Percentiles rank a stretch among this genome's conserved stretches.
Conservation (phyloP, 2,888 invertebrate genomes). For the Teleiodes luculella region DNA sequence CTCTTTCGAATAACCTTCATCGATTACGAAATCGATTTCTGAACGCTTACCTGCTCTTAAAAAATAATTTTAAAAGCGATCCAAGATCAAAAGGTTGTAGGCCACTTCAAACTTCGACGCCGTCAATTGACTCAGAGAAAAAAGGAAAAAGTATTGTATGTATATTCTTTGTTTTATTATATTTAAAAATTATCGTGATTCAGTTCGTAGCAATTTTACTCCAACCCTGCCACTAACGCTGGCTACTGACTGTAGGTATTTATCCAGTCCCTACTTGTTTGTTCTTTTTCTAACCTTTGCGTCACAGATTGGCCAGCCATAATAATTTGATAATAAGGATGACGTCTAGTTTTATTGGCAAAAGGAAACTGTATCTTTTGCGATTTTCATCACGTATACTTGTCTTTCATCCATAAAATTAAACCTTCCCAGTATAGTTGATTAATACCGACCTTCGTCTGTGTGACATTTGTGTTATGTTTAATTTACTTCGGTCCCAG, state of each 20-base stretch:
- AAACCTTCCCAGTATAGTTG: slow-evolving; percentile 4
- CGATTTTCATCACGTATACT: too few species aligned
- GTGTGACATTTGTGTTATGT: slow-evolving; percentile 12
- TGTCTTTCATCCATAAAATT: background rate
- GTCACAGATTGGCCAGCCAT: background rate
- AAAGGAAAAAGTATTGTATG: too few species aligned
- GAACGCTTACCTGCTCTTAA: background rate
- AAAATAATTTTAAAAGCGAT: background rate
- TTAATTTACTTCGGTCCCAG: background rate
- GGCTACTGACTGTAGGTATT: slow-evolving; percentile 23
- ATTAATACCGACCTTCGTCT: slow-evolving; percentile 10
- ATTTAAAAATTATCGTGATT: background rate
- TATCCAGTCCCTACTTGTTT: background rate
- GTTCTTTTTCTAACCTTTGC: background rate
- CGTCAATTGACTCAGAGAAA: too few species aligned
- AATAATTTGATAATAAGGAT: slow-evolving; percentile 6
- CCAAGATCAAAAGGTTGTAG: background rate
- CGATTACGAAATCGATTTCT: background rate
- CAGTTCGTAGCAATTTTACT: background rate
- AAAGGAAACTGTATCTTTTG: background rate
- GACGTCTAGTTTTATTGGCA: background rate
- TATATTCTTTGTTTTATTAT: background rate
- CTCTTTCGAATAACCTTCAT: slow-evolving; percentile 18
- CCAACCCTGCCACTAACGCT: background rate
- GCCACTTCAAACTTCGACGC: background rate